Base-by-base conservation (phyloP, 2,888 invertebrate genomes). In the Sinhomidia bicolor region DNA sequence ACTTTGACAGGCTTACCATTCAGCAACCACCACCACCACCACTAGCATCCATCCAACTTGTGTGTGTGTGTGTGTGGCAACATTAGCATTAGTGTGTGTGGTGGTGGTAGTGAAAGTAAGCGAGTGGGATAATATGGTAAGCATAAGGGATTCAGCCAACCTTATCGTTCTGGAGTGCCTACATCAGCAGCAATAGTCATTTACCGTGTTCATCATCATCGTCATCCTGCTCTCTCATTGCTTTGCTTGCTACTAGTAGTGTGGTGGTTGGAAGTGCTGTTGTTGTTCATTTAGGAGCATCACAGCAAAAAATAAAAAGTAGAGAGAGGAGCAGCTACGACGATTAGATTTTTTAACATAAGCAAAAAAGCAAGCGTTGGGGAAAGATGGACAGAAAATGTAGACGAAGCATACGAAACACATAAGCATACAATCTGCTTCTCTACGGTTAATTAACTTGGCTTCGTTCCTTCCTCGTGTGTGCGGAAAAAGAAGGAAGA, bases 381-480 rank as follows among this genome's bases (percentile, higher is more conserved):
- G 78, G 32, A 57, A 78, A 78, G 76, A 36, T 57, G 57, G 57
- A 78, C 54, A 57, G 57, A 78, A 78, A 78, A 57, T 36, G 54
- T 54, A 29, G 54, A 17, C n/a, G n/a, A n/a, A 20, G 47, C 32
- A 26, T 74, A 23, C 23, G 12, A 12, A 4, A 51, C 51, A 76
- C 76, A 51, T n/a, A 10, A 60, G 76, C 57, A 65, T 47, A 65
- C 88, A 88, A 84, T 88, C 88, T 88, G 68, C 78, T 88, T 60
- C 79, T 82, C 82, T 14, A 68, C 83, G 83, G 84, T 88, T 88
- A 88, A 88, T 88, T 88, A 88, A 88, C 84, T 88, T 68, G 65
- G 62, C 78, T 85, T 26, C 78, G 51, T 76, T 78, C 80, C 80
- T 80, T 80, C 41, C 62, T 62, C 44, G 36, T 79, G 60, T 60